A percentile compares a stretch with the other conserved stretches of the same genome.
phyloP scores from a whole-genome alignment of 2,888 invertebrate species.

The Drosophila nr. fundita region DNA sequence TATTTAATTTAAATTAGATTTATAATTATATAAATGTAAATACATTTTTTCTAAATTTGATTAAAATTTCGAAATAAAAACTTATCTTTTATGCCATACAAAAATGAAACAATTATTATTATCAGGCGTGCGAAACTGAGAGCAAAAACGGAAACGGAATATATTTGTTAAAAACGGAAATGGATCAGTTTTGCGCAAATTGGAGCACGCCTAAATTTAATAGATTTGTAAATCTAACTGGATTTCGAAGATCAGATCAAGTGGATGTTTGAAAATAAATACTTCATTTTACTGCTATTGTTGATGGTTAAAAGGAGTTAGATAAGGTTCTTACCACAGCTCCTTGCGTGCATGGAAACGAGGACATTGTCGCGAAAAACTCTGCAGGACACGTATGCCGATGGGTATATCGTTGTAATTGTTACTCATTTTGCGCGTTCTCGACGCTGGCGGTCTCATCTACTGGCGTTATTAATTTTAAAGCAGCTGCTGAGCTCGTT shows the following conservation, averaged over 20 bases:
- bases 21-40: neutral
- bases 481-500: neutral
- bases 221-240: neutral
- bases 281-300: neutral
- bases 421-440: slow-evolving; percentile 86
- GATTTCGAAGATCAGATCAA: neutral
- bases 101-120: neutral
- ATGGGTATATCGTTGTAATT: slow-evolving; percentile 87
- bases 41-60: neutral
- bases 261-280: neutral
- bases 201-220: neutral
- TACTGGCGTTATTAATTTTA: slow-evolving; percentile 39
- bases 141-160: neutral
- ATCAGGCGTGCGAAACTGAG: neutral
- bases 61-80: neutral
- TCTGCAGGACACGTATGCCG: slow-evolving; percentile 88
- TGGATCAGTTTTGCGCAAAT: neutral
- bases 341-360: slow-evolving; percentile 88
- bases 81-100: neutral
- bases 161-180: neutral
- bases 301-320: neutral
- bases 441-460: slow-evolving; percentile 70
- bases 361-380: slow-evolving; percentile 86
- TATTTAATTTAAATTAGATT: neutral
- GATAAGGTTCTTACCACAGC: slow-evolving; percentile 86